Percentiles rank a stretch among this genome's conserved stretches.
These are phyloP conservation scores for Oxygymnocypris stewartii DNA, from an alignment of 2,113 vertebrate genomes.

Conservation along the genomic window DNA sequence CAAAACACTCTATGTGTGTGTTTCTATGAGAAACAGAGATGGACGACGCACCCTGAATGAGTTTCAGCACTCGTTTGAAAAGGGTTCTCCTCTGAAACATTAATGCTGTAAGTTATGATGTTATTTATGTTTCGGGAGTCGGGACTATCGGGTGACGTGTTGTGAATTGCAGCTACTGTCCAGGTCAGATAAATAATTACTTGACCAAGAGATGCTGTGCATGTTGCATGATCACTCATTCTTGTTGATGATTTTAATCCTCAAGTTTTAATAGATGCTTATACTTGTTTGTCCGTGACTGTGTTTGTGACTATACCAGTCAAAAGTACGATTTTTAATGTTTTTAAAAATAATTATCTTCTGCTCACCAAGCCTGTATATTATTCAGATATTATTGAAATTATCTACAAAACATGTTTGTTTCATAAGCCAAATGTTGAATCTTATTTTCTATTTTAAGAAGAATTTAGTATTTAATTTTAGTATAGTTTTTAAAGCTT, in stretches of 20 bases:
- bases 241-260: not conserved
- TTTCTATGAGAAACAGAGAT: not conserved
- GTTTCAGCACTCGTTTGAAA: slow-evolving; percentile 27
- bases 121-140: slow-evolving; percentile 11
- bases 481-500: not conserved
- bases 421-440: too few relatives aligned
- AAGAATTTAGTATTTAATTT: not conserved
- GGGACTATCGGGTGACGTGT: slow-evolving; percentile 33
- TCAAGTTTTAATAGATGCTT: not conserved
- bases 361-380: too few relatives aligned
- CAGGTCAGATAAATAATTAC: slow-evolving; percentile 25
- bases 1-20: not conserved
- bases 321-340: too few relatives aligned
- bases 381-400: too few relatives aligned
- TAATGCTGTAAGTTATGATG: slow-evolving; percentile 37
- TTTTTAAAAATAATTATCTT: too few relatives aligned
- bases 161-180: slow-evolving; percentile 11
- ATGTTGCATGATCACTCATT: not conserved
- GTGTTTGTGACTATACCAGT: not conserved
- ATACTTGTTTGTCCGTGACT: not conserved
- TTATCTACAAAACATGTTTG: too few relatives aligned
- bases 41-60: too few relatives aligned
- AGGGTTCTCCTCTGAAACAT: slow-evolving; percentile 35
- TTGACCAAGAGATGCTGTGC: not conserved
- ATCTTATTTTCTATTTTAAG: not conserved